Evolutionary conservation across 1,140 invertebrate species (phyloP).

Genomic region (Drosophila persimilis): DNA sequence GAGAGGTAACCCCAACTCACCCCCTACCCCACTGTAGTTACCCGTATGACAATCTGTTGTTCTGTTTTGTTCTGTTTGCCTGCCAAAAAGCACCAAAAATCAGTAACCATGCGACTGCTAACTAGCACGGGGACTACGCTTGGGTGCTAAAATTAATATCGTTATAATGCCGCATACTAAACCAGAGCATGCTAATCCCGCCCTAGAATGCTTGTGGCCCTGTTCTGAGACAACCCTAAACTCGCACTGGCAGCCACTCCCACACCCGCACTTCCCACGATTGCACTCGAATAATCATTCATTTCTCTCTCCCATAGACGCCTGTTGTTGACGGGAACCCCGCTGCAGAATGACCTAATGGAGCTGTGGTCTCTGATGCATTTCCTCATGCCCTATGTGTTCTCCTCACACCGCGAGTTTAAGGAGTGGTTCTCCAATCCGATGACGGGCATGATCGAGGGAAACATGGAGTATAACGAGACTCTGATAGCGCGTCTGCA

Average conservation of each 20-base stretch:
- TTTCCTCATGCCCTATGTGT: slow-evolving; percentile 99
- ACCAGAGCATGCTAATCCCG: slow-evolving; percentile 63
- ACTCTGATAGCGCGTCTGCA: slow-evolving; percentile 97
- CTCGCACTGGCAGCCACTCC: not conserved
- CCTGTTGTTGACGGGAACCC: slow-evolving; percentile 97
- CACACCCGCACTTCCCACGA: too few relatives aligned
- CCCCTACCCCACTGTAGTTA: too few relatives aligned
- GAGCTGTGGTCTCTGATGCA: slow-evolving; percentile 99
- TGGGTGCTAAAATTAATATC: slow-evolving; percentile 75
- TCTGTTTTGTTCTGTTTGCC: not conserved
- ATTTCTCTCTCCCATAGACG: slow-evolving; percentile 86
- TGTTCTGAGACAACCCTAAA: slow-evolving; percentile 61
- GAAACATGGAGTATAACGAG: slow-evolving; percentile 97
- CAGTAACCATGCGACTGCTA: slow-evolving; percentile 75
- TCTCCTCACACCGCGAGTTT: slow-evolving; percentile 98
- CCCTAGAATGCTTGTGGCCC: slow-evolving; percentile 72
- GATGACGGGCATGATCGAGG: slow-evolving; percentile 99
- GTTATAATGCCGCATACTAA: slow-evolving; percentile 68
- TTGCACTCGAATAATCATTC: not conserved
- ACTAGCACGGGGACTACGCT: slow-evolving; percentile 80
- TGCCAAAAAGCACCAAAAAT: slow-evolving; percentile 68
- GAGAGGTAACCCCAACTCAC: slow-evolving; percentile 86
- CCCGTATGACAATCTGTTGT: slow-evolving; percentile 12
- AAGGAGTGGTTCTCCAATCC: slow-evolving; percentile 99
- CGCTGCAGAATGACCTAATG: slow-evolving; percentile 99